These are phyloP conservation scores for Lasiurus borealis DNA, from an alignment of 2,113 vertebrate species.

Conservation along the genomic window DNA sequence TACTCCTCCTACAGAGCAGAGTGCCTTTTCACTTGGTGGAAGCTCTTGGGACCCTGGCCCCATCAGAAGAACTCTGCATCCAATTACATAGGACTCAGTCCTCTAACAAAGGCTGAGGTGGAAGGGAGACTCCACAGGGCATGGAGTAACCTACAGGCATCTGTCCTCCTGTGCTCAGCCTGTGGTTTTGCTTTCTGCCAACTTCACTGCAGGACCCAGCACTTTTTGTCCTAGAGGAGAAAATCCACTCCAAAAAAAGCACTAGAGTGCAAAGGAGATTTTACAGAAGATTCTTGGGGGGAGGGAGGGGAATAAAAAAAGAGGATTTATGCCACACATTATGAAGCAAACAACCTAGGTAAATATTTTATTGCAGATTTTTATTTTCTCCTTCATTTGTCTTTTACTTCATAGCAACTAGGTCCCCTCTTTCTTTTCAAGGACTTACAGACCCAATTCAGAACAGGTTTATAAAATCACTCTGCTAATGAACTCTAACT, in stretches of 20 bases:
- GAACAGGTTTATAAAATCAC: constrained; percentile 61
- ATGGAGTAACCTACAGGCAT: background rate
- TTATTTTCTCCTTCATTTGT: background rate
- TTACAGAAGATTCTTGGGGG: constrained; percentile 44
- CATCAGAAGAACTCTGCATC: background rate
- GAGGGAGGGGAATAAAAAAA: background rate
- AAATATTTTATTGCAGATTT: constrained; percentile 15
- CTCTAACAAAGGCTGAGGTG: background rate
- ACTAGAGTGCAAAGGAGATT: constrained; percentile 44
- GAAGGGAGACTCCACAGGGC: background rate
- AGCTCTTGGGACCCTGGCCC: background rate
- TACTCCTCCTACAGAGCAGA: background rate
- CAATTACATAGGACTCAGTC: background rate
- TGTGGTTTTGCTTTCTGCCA: constrained; percentile 55
- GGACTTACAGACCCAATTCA: constrained; percentile 49
- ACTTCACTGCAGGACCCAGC: constrained; percentile 33
- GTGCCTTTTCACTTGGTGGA: background rate
- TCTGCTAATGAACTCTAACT: constrained; percentile 74
- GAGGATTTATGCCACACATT: constrained; percentile 46
- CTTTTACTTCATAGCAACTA: background rate
- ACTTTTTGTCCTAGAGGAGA: constrained; percentile 59
- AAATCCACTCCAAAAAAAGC: constrained; percentile 73
- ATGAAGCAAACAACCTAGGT: constrained; percentile 28
- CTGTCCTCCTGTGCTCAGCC: background rate
- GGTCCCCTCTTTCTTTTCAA: background rate